Percentiles rank a stretch among this genome's conserved stretches.
Evolutionary conservation across 1,140 invertebrate genomes (phyloP).

Genomic region (Papilio helenus): DNA sequence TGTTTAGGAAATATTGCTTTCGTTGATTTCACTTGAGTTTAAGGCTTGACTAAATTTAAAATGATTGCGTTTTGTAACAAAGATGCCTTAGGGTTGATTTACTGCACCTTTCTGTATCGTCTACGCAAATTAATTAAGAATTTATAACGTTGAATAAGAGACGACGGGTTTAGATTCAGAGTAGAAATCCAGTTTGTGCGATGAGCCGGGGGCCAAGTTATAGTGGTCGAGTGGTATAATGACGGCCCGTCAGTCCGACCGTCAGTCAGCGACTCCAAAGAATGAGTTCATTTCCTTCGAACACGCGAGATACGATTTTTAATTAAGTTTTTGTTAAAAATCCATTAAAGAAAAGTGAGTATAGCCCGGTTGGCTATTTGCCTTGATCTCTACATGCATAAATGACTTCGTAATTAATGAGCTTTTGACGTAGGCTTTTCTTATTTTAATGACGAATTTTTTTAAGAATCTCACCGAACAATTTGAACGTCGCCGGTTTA

Average conservation of each 20-base stretch:
- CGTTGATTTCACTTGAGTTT: slow-evolving; percentile 37
- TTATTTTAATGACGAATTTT: slow-evolving; percentile 63
- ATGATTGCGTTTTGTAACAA: neutral
- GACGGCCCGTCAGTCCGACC: slow-evolving; percentile 73
- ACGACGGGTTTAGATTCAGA: slow-evolving; percentile 8
- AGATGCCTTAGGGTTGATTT: neutral
- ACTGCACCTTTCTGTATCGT: slow-evolving; percentile 12
- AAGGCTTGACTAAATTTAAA: neutral
- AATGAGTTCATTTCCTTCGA: slow-evolving; percentile 82
- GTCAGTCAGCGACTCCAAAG: slow-evolving; percentile 73
- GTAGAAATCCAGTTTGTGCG: slow-evolving; percentile 40
- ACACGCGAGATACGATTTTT: slow-evolving; percentile 80
- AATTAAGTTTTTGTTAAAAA: slow-evolving; percentile 83
- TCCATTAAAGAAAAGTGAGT: slow-evolving; percentile 73
- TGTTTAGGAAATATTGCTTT: neutral
- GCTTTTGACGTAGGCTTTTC: slow-evolving; percentile 58
- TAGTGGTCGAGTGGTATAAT: slow-evolving; percentile 62
- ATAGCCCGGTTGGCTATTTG: slow-evolving; percentile 54
- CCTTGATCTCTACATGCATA: slow-evolving; percentile 66
- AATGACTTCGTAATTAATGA: slow-evolving; percentile 77
- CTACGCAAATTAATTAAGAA: slow-evolving; percentile 27
- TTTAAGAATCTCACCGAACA: slow-evolving; percentile 52
- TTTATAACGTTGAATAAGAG: slow-evolving; percentile 14
- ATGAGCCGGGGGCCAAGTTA: slow-evolving; percentile 53
- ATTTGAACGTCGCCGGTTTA: slow-evolving; percentile 54